These are phyloP conservation scores for Epizoanthus illoricatus DNA, from an alignment of 92 coral and sea anemone species.

Conservation along the genomic window DNA sequence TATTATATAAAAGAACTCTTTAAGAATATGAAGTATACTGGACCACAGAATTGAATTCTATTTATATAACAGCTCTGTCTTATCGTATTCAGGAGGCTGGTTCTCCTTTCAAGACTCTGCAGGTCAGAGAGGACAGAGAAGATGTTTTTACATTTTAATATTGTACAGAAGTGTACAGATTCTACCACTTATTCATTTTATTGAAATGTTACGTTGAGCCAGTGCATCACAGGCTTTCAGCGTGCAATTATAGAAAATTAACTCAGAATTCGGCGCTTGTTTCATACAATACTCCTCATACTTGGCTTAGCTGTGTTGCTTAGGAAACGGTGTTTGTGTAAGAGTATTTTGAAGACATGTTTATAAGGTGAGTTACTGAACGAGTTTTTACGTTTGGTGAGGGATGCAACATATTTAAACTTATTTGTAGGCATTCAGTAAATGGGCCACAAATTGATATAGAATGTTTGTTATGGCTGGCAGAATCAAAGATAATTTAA, in stretches of 20 bases:
- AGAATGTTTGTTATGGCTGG: background rate
- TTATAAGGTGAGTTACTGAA: background rate
- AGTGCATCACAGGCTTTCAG: slow-evolving; percentile 25
- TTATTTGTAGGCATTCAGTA: too few species aligned
- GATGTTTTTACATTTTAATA: slow-evolving; percentile 17
- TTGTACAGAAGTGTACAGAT: slow-evolving; percentile 38
- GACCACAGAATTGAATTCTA: slow-evolving; percentile 32
- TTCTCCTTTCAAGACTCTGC: slow-evolving; percentile 12
- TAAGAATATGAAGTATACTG: slow-evolving; percentile 17
- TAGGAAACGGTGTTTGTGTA: background rate
- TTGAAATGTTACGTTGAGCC: slow-evolving; percentile 27
- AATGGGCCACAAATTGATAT: background rate
- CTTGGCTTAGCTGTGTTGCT: slow-evolving; percentile 27
- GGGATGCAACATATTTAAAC: background rate
- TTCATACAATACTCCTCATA: background rate
- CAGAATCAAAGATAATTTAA: background rate
- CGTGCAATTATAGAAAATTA: background rate
- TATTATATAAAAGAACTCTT: slow-evolving; percentile 1
- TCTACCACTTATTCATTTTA: slow-evolving; percentile 27
- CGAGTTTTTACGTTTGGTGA: slow-evolving; percentile 2
- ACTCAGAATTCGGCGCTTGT: background rate
- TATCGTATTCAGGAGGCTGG: slow-evolving; percentile 22
- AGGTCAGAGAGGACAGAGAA: slow-evolving; percentile 35
- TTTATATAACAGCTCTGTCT: slow-evolving; percentile 41
- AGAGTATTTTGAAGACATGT: background rate